Conservation (phyloP, 2,113 vertebrate species). For the Anarrhichthys ocellatus region DNA sequence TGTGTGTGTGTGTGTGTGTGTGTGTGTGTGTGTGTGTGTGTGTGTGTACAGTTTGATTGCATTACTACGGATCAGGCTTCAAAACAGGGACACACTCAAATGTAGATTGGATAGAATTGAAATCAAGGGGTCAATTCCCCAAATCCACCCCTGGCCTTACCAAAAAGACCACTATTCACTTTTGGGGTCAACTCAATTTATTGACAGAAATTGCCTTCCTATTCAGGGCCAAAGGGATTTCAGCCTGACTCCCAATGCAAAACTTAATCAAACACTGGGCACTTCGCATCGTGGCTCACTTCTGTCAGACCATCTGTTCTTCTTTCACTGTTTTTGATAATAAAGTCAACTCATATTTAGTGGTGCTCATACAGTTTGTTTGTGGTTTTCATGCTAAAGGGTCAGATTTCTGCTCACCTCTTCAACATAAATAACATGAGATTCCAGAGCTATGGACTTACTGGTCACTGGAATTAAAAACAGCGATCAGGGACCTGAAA, state of each 20-base stretch:
- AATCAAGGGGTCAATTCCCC: constrained; percentile 43
- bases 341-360: background rate
- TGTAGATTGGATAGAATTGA: constrained; percentile 38
- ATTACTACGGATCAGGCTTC: constrained; percentile 55
- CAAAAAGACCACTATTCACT: constrained; percentile 1
- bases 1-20: background rate
- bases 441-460: background rate
- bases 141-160: constrained; percentile 36
- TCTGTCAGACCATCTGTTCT: background rate
- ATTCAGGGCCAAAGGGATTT: background rate
- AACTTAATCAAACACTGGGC: background rate
- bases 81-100: constrained; percentile 39
- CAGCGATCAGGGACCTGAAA: background rate
- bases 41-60: constrained; percentile 30
- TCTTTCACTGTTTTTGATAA: background rate
- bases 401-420: background rate
- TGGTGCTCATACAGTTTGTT: background rate
- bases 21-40: constrained; percentile 10
- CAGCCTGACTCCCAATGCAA: background rate
- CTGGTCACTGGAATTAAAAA: background rate
- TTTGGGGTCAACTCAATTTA: constrained; percentile 8
- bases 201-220: constrained; percentile 23
- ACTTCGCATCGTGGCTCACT: background rate
- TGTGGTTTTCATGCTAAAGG: background rate
- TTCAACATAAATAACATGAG: background rate